These are phyloP conservation scores for Rhinogobius similis DNA, from an alignment of 2,113 vertebrate genomes.

Conservation along the genomic window DNA sequence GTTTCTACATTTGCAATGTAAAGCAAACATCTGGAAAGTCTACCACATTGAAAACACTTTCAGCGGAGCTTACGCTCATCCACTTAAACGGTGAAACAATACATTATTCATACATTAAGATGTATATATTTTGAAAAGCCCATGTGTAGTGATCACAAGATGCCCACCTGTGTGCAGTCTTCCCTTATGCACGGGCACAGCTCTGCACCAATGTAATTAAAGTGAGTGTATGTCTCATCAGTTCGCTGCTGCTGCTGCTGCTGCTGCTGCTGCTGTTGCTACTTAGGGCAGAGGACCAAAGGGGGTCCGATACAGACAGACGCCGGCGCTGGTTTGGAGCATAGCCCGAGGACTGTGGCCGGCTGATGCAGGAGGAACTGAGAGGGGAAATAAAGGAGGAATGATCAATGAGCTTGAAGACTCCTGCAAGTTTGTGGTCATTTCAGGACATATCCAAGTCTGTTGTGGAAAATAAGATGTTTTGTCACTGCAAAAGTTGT, in stretches of 20 bases:
- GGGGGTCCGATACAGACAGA: conserved; percentile 61
- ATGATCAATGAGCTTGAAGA: conserved; percentile 27
- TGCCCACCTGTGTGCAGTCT: conserved; percentile 40
- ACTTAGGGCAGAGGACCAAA: conserved; percentile 37
- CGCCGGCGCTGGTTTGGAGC: conserved; percentile 72
- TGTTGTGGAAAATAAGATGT: background rate
- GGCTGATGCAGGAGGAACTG: conserved; percentile 50
- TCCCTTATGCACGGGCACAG: conserved; percentile 13
- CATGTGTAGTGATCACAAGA: conserved; percentile 21
- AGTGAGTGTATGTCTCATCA: conserved; percentile 51
- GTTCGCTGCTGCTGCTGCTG: background rate
- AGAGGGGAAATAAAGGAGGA: conserved; percentile 26
- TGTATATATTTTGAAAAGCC: conserved; percentile 29
- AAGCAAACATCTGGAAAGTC: conserved; percentile 19
- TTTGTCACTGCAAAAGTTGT: background rate
- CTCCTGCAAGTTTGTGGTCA: background rate
- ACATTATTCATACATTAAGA: conserved; percentile 56
- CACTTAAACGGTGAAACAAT: conserved; percentile 26
- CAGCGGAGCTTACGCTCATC: too few relatives aligned
- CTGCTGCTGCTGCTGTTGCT: conserved; percentile 48
- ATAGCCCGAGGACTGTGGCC: conserved; percentile 68
- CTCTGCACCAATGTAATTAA: conserved; percentile 52
- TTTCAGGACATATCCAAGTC: background rate
- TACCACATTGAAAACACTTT: conserved; percentile 14
- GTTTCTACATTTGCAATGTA: too few relatives aligned